A percentile compares a stretch with the other conserved stretches of the same genome.
Evolutionary conservation across 1,140 invertebrate species (phyloP).

Genomic region (Diabrotica undecimpunctata): DNA sequence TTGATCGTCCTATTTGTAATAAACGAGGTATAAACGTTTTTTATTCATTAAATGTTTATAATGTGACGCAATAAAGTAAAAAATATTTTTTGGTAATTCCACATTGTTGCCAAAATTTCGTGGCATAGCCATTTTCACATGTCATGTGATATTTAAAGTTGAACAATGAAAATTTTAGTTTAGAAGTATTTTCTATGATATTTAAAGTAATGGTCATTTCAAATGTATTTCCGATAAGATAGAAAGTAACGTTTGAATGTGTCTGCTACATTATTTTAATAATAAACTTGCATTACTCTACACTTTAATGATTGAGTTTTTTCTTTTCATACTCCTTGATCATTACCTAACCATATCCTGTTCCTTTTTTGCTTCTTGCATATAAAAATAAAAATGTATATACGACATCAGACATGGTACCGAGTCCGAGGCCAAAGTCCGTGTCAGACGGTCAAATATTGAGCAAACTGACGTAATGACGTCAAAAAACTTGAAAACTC

Average conservation of each 20-base stretch:
- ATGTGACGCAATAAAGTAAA: constrained; percentile 12
- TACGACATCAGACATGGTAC: too few species aligned
- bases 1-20: too few species aligned
- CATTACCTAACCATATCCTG: too few species aligned
- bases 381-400: too few species aligned
- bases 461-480: too few species aligned
- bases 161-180: constrained; percentile 1
- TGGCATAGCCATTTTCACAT: constrained; percentile 8
- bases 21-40: too few species aligned
- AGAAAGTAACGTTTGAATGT: background rate
- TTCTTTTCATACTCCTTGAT: too few species aligned
- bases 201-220: background rate
- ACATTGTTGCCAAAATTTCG: constrained; percentile 8
- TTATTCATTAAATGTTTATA: too few species aligned
- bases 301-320: background rate
- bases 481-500: too few species aligned
- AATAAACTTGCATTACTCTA: background rate
- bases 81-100: constrained; percentile 8
- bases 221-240: background rate
- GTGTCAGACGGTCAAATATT: too few species aligned
- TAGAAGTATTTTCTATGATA: constrained; percentile 3
- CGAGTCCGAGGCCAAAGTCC: too few species aligned
- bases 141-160: constrained; percentile 5
- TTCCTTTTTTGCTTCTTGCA: too few species aligned
- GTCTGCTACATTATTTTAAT: background rate